These are phyloP conservation scores for Chionomys nivalis DNA, from an alignment of 2,113 vertebrate genomes.

Conservation along the genomic window DNA sequence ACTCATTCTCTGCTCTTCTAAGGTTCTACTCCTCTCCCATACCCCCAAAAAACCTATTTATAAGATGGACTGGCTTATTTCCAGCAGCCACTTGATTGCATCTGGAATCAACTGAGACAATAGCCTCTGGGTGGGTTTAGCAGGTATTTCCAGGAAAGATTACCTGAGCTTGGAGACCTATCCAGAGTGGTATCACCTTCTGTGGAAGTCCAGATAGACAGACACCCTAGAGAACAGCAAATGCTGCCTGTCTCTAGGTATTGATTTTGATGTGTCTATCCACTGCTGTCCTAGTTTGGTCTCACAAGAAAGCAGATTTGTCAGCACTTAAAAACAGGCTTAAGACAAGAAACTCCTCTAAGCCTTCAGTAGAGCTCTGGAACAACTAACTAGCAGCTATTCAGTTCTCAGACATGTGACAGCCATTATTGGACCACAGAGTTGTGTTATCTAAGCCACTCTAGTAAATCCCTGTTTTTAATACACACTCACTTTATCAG, in stretches of 20 bases:
- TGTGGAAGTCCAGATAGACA: neutral
- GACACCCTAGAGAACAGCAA: neutral
- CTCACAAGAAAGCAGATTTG: neutral
- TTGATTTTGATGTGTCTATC: neutral
- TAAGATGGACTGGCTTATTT: neutral
- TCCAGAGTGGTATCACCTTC: fast-evolving
- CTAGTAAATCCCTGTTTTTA: neutral
- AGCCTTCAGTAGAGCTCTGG: no score
- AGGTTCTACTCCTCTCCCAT: neutral
- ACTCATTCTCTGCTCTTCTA: neutral
- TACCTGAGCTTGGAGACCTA: neutral
- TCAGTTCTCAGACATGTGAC: no score
- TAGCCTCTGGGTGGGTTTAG: no score
- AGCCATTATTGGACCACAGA: no score
- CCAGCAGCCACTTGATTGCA: neutral
- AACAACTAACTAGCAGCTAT: neutral
- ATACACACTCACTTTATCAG: no score
- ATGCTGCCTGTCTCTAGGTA: fast-evolving
- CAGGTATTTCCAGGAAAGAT: neutral
- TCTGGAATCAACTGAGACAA: neutral
- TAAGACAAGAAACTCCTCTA: no score
- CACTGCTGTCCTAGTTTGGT: neutral
- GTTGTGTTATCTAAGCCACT: no score
- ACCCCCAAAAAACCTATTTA: neutral
- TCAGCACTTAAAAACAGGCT: neutral